Conservation (phyloP, 2,113 vertebrate species). For the Urocitellus parryii region DNA sequence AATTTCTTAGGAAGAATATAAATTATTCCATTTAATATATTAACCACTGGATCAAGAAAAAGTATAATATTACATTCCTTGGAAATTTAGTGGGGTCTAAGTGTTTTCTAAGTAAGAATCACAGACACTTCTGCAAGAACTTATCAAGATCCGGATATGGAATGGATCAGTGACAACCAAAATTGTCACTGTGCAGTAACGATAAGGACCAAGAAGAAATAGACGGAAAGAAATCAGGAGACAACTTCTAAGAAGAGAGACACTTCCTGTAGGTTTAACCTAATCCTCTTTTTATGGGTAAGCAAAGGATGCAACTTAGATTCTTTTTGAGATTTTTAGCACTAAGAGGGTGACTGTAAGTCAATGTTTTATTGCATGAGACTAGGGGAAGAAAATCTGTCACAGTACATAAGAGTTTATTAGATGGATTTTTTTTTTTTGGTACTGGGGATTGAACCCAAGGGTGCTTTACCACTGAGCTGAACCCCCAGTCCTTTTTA, state of each 20-base stretch:
- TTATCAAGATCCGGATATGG: background rate
- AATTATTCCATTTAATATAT: background rate
- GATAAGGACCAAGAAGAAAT: background rate
- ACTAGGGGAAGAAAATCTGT: background rate
- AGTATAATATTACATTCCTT: background rate
- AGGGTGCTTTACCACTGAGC: no score
- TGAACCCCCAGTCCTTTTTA: no score
- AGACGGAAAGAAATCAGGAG: background rate
- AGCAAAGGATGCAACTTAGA: background rate
- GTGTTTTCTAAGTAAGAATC: background rate
- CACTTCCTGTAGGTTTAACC: background rate
- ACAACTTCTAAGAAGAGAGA: background rate
- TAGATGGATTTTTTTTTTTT: background rate
- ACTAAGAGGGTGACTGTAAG: background rate
- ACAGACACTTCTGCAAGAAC: background rate
- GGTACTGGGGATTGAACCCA: no score
- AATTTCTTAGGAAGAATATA: constrained; percentile 9
- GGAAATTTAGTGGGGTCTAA: background rate
- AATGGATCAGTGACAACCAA: background rate
- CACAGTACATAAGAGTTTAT: background rate
- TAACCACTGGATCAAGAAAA: background rate
- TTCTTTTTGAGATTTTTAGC: background rate
- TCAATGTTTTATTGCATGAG: background rate
- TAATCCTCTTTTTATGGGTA: background rate
- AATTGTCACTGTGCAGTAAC: background rate